These are phyloP conservation scores for rat (Rattus norvegicus) DNA, from an alignment of 2,113 vertebrate genomes.

Conservation along the genomic window GRCr8 NC_086019.1:48947001-48947500, in stretches of 20 bases:
- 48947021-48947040: accelerated
- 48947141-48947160: too few relatives aligned
- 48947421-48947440: not conserved
- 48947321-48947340: accelerated
- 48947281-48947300: not conserved
- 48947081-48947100: too few relatives aligned
- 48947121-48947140: too few relatives aligned
- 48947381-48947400: not conserved
- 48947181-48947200: not conserved
- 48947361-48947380: not conserved
- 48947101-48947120: too few relatives aligned
- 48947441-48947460: not conserved
- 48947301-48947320: too few relatives aligned
- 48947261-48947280: not conserved
- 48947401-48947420: not conserved
- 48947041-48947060: too few relatives aligned
- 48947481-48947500: not conserved
- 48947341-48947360: not conserved
- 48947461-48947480: not conserved
- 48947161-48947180: not conserved
- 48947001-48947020: not conserved
- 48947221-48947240: not conserved
- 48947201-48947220: accelerated
- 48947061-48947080: too few relatives aligned
- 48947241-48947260: not conserved